phyloP scores from a whole-genome alignment of 2,113 vertebrate genomes.

The Hippocampus barbouri region DNA sequence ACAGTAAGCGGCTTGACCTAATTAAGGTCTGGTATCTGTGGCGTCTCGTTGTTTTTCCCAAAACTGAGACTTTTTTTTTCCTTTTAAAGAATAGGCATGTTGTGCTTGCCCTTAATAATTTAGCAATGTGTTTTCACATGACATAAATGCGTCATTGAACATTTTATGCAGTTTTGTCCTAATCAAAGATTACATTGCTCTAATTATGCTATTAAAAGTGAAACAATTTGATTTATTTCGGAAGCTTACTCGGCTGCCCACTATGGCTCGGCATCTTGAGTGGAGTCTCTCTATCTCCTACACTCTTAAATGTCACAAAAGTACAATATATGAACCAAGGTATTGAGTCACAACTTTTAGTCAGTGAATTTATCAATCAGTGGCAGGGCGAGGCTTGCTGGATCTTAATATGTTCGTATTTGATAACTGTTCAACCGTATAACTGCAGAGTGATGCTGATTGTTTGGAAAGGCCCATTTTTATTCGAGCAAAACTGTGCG shows the following conservation, averaged over 20 bases:
- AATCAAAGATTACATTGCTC: neutral
- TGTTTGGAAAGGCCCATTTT: neutral
- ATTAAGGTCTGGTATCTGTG: constrained; percentile 79
- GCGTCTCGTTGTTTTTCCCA: constrained; percentile 74
- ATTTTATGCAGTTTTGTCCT: constrained; percentile 5
- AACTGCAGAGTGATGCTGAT: neutral
- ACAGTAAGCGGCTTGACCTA: constrained; percentile 76
- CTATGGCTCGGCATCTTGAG: constrained; percentile 3
- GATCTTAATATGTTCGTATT: neutral
- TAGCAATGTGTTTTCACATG: constrained; percentile 16
- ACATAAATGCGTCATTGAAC: constrained; percentile 1
- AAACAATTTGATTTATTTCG: neutral
- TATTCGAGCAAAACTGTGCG: neutral
- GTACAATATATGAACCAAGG: neutral
- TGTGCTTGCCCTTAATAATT: constrained; percentile 31
- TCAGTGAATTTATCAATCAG: neutral
- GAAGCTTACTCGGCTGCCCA: neutral
- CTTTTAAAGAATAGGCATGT: constrained; percentile 8
- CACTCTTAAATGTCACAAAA: neutral
- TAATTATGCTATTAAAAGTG: neutral
- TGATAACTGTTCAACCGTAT: neutral
- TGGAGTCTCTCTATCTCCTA: neutral
- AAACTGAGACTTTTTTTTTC: constrained; percentile 56
- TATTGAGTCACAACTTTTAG: neutral
- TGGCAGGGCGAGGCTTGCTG: neutral